phyloP scores from a whole-genome alignment of 2,113 vertebrate species.

The Melanocharis versteri region DNA sequence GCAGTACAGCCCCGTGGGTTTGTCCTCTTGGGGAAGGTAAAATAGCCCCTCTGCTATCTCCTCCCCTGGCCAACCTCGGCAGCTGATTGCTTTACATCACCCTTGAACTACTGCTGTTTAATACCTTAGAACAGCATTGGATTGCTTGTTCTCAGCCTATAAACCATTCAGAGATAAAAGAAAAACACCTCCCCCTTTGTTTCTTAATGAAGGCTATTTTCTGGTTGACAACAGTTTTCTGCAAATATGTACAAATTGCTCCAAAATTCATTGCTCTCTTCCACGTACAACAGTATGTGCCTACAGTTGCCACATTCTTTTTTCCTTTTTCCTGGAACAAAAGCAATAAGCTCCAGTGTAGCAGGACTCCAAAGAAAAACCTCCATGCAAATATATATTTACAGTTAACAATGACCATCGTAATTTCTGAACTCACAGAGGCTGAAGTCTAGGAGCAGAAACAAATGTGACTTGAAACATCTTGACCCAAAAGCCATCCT shows the following conservation, averaged over 20 bases:
- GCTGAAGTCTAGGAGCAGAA: background rate
- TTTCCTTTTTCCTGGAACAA: background rate
- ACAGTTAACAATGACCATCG: background rate
- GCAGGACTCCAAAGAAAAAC: background rate
- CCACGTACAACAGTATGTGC: background rate
- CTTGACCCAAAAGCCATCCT: background rate
- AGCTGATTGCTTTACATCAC: background rate
- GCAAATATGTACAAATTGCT: conserved; percentile 4
- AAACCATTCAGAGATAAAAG: background rate
- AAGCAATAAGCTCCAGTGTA: background rate
- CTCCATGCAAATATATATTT: background rate
- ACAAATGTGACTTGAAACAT: background rate
- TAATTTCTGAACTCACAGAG: background rate
- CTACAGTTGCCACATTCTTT: background rate
- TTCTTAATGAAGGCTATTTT: conserved; percentile 16
- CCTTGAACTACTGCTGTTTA: background rate
- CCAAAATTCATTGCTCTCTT: background rate
- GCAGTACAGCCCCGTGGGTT: background rate
- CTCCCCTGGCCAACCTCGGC: background rate
- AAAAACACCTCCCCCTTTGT: background rate
- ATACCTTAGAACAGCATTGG: background rate
- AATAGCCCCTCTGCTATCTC: background rate
- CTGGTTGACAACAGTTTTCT: background rate
- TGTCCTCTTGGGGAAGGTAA: background rate
- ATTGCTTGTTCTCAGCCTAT: background rate